Base-by-base conservation (phyloP, 1,140 invertebrate species). In the Cydia fagiglandana region DNA sequence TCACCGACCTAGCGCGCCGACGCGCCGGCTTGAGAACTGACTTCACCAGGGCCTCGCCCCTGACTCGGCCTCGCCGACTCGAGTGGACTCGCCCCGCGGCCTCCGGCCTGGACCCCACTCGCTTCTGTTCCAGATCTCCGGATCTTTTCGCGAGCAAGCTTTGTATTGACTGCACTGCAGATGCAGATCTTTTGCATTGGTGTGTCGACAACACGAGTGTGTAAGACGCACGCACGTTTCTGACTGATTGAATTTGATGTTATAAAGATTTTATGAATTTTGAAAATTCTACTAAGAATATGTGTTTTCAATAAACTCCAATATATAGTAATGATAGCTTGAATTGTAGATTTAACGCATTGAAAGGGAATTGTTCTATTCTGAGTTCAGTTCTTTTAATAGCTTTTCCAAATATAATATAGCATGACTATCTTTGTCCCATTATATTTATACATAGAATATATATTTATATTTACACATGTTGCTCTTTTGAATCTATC, bases 1-100 rank as follows among this genome's bases (percentile, higher is more conserved):
- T 83, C 88, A 64, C 73, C 79, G 64, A 91, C 89, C 53, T 91
- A 92, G 84, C 77, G 83, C 81, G 83, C 74, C 70, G 76, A 74
- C 47, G 79, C 82, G 80, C 78, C 76, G 73, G 82, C 79, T 47
- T 89, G 87, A 68, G 24, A 87, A 83, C 64, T 30, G 50, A 76
- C 30, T 61, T 28, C 75, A 47, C 53, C 20, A 28, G 50, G 73
- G 64, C 66, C 74, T 50, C 66, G 20, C 53, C 34, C 38, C 56
- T 6, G 53, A 30, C 53, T 28, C 45, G 50, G 20, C 50, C 50
- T 53, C 30, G 20, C 30, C 56, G 24, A 45, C 56, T 5, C 34
- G 13, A 47, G 74, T 41, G 30, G 34, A 13, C n/a, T 41, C 56
- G n/a, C 15, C 15, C 15, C 73, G 13, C 24, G 53, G 50, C 73